Conservation (phyloP, 1,140 invertebrate genomes). For the Drosophila grimshawi region DNA sequence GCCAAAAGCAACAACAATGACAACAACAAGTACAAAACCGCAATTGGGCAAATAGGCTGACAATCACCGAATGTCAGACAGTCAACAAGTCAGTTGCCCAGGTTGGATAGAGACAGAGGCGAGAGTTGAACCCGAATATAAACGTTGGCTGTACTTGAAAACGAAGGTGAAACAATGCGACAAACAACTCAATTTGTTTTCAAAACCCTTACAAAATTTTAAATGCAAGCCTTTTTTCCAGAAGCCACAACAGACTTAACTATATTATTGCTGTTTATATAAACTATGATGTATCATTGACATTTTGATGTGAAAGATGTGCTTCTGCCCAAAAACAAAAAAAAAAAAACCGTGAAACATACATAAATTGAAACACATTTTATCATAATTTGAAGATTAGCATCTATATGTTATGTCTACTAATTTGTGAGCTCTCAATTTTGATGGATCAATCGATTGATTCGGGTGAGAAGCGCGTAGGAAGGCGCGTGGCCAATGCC, state of each 20-base stretch:
- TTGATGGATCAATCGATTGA: constrained; percentile 37
- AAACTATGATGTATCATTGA: no score
- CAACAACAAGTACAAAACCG: constrained; percentile 76
- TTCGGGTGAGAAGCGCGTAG: constrained; percentile 49
- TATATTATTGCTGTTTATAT: no score
- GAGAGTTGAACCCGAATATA: no score
- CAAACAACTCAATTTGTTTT: no score
- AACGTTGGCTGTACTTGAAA: no score
- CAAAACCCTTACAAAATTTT: no score
- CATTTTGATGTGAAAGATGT: no score
- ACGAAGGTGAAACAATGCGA: no score
- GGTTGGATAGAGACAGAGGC: not conserved
- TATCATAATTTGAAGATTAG: constrained; percentile 20
- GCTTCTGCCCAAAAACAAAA: not conserved
- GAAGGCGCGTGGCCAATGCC: constrained; percentile 66
- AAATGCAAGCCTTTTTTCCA: no score
- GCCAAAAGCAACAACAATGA: constrained; percentile 54
- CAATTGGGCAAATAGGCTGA: constrained; percentile 77
- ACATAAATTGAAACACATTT: not conserved
- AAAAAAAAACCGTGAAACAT: not conserved
- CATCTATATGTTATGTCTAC: constrained; percentile 10
- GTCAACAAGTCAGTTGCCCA: constrained; percentile 17
- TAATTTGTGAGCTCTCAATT: constrained; percentile 22
- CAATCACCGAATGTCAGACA: constrained; percentile 10
- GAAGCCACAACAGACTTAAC: no score